Evolutionary conservation across 2,113 vertebrate genomes (phyloP).

Genomic region (Sinocyclocheilus maitianheensis): DNA sequence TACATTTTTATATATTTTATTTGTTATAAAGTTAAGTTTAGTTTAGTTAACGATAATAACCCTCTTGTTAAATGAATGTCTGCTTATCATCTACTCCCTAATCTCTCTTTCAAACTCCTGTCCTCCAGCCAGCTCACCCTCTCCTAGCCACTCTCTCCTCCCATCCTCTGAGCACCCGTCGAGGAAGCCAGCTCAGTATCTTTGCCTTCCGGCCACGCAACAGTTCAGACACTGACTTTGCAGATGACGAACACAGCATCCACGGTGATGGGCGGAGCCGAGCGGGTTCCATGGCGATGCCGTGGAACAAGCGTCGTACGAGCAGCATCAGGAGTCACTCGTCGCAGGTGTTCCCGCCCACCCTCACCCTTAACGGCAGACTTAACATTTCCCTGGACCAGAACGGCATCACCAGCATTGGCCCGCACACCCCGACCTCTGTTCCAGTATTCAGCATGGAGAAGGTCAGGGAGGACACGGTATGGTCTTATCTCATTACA

Average conservation of each 20-base stretch:
- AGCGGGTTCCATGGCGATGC: constrained; percentile 80
- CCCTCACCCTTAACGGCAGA: constrained; percentile 79
- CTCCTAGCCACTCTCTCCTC: constrained; percentile 83
- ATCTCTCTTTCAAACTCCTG: constrained; percentile 32
- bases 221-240: constrained; percentile 89
- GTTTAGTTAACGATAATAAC: too few relatives aligned
- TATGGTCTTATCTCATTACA: constrained; percentile 54
- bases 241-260: constrained; percentile 88
- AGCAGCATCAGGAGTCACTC: constrained; percentile 84
- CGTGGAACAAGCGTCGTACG: constrained; percentile 80
- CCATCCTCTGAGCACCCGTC: constrained; percentile 82
- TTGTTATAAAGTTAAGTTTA: too few relatives aligned
- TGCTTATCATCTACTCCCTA: background rate
- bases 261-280: constrained; percentile 85
- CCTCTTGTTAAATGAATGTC: background rate
- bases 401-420: constrained; percentile 84
- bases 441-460: constrained; percentile 82
- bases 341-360: constrained; percentile 74
- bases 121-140: constrained; percentile 78
- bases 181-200: constrained; percentile 87
- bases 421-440: constrained; percentile 67
- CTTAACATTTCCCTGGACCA: constrained; percentile 88
- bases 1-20: too few relatives aligned
- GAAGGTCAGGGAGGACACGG: constrained; percentile 79
- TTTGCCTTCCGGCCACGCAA: constrained; percentile 75